Evolutionary conservation across 2,888 invertebrate genomes (phyloP).

Genomic region (Suillia variegata): DNA sequence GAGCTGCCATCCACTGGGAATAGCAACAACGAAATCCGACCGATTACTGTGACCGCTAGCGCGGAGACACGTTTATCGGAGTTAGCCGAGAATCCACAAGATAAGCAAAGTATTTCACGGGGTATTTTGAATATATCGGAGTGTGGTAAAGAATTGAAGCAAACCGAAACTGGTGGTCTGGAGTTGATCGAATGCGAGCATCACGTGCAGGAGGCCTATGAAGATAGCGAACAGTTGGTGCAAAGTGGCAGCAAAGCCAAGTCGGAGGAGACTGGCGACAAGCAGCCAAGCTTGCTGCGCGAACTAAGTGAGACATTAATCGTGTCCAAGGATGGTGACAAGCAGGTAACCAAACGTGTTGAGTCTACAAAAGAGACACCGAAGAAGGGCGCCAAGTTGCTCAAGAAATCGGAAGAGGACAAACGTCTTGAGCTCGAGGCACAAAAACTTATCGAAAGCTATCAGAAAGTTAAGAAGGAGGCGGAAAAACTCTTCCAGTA

Average conservation of each 20-base stretch:
- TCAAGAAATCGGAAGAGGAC: constrained; percentile 53
- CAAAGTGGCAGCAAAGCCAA: constrained; percentile 27
- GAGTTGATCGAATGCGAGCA: constrained; percentile 50
- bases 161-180: constrained; percentile 40
- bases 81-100: constrained; percentile 51
- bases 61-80: constrained; percentile 57
- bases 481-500: constrained; percentile 44
- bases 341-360: constrained; percentile 44
- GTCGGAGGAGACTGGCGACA: constrained; percentile 13
- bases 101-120: constrained; percentile 59
- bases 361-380: constrained; percentile 40
- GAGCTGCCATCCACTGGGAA: constrained; percentile 33
- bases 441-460: constrained; percentile 52
- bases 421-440: constrained; percentile 51
- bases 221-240: constrained; percentile 37
- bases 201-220: constrained; percentile 47
- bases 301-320: constrained; percentile 46
- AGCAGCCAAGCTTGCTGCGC: constrained; percentile 34
- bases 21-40: constrained; percentile 28
- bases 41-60: constrained; percentile 57
- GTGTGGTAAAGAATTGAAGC: constrained; percentile 53
- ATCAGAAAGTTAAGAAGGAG: constrained; percentile 54
- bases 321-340: constrained; percentile 46
- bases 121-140: constrained; percentile 61
- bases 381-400: constrained; percentile 49